Percentiles rank a stretch among this genome's conserved stretches.
Conservation (phyloP, 2,797 vertebrate species). For the Pseudochaenichthys georgianus region DNA sequence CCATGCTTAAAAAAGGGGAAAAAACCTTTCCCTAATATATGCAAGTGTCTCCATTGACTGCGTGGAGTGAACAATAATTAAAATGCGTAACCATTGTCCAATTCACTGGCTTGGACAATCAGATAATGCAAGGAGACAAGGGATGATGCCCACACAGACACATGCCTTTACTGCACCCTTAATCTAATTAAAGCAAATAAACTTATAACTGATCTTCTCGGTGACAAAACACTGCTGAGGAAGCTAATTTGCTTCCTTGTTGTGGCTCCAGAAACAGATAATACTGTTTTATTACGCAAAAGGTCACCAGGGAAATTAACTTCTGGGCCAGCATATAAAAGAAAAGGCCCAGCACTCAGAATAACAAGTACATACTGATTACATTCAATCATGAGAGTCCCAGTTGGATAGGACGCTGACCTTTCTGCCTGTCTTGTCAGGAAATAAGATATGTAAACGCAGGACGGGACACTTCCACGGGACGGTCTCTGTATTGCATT, state of each 20-base stretch:
- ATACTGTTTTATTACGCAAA: constrained; percentile 92
- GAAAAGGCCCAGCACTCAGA: constrained; percentile 84
- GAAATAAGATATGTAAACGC: constrained; percentile 84
- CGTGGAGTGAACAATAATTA: constrained; percentile 60
- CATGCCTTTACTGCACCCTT: constrained; percentile 84
- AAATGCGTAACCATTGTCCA: constrained; percentile 73
- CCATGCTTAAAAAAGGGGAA: not conserved
- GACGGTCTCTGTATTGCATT: constrained; percentile 77
- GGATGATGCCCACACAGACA: constrained; percentile 75
- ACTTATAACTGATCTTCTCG: constrained; percentile 92
- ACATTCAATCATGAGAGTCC: constrained; percentile 87
- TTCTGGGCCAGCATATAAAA: constrained; percentile 92
- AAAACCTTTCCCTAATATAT: constrained; percentile 41
- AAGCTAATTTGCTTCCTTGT: constrained; percentile 91
- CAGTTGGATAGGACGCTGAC: constrained; percentile 86
- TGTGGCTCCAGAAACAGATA: constrained; percentile 91
- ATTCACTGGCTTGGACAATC: constrained; percentile 68
- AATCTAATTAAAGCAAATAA: constrained; percentile 93
- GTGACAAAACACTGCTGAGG: constrained; percentile 88
- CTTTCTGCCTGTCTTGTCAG: constrained; percentile 84
- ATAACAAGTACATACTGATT: constrained; percentile 91
- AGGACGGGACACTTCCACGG: constrained; percentile 50
- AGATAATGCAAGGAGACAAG: constrained; percentile 83
- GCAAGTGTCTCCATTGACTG: constrained; percentile 56
- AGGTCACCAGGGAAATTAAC: constrained; percentile 98